Conservation (phyloP, 2,888 invertebrate species). For the Portevinia maculata region DNA sequence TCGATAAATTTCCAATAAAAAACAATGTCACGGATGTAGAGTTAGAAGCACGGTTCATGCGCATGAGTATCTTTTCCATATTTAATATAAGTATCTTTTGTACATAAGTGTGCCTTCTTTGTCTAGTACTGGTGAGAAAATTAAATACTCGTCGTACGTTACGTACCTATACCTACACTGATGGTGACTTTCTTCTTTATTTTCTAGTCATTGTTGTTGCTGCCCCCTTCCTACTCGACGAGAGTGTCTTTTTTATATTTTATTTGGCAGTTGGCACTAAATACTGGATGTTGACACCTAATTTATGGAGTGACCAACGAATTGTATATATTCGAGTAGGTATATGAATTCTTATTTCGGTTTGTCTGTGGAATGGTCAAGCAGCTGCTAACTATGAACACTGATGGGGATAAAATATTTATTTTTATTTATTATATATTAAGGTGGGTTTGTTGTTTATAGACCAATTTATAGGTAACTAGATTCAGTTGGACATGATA, state of each 20-base stretch:
- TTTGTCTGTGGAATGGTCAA: constrained; percentile 34
- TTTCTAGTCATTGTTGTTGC: constrained; percentile 12
- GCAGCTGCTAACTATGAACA: constrained; percentile 5
- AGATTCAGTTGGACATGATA: neutral
- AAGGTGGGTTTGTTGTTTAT: constrained; percentile 7
- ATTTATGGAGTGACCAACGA: constrained; percentile 79
- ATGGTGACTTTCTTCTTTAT: constrained; percentile 36
- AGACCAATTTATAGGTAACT: neutral
- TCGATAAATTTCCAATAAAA: constrained; percentile 74
- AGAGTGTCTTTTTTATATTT: constrained; percentile 62
- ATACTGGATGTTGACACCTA: constrained; percentile 78
- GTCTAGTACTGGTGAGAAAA: constrained; percentile 59
- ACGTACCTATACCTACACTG: neutral
- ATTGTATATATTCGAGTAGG: constrained; percentile 30
- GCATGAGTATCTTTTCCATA: constrained; percentile 66
- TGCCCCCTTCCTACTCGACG: too few species aligned
- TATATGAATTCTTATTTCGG: constrained; percentile 43
- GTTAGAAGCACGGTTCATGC: constrained; percentile 33
- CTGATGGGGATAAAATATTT: neutral
- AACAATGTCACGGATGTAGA: constrained; percentile 44
- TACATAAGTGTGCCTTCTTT: constrained; percentile 50
- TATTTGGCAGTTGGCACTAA: constrained; percentile 77
- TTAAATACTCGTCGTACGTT: constrained; percentile 67
- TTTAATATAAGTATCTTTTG: constrained; percentile 38
- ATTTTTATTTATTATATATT: constrained; percentile 16